Percentiles rank a stretch among this genome's conserved stretches.
These are phyloP conservation scores for Achroia grisella DNA, from an alignment of 1,140 invertebrate species.

Conservation along the genomic window DNA sequence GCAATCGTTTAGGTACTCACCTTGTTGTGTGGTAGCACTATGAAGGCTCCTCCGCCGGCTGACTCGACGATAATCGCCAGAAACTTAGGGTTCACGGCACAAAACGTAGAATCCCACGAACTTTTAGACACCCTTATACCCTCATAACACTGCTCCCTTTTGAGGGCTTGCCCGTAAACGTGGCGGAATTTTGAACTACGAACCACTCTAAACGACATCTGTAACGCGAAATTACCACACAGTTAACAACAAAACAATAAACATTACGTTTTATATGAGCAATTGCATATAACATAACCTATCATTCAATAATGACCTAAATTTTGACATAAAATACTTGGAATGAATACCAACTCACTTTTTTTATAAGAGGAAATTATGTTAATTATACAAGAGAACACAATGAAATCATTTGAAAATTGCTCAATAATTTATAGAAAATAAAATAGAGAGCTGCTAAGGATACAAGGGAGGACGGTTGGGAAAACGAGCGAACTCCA, in stretches of 20 bases:
- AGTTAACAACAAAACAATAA: conserved; percentile 45
- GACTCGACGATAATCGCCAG: conserved; percentile 99
- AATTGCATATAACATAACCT: conserved; percentile 68
- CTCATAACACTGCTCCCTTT: conserved; percentile 99
- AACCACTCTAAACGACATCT: conserved; percentile 97
- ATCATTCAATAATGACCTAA: conserved; percentile 58
- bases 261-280: conserved; percentile 37
- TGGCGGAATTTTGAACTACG: conserved; percentile 98
- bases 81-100: conserved; percentile 99
- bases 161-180: conserved; percentile 97
- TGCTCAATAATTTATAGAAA: conserved; percentile 55
- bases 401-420: conserved; percentile 67
- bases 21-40: conserved; percentile 97
- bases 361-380: conserved; percentile 52
- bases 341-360: conserved; percentile 53
- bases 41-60: conserved; percentile 98
- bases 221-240: conserved; percentile 50
- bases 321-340: conserved; percentile 54
- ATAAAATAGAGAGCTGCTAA: conserved; percentile 68
- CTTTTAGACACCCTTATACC: conserved; percentile 98
- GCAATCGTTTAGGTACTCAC: conserved; percentile 73
- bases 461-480: conserved; percentile 71
- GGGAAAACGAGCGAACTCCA: conserved; percentile 74
- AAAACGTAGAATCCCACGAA: conserved; percentile 99
- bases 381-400: conserved; percentile 57